Evolutionary conservation across 2,113 vertebrate genomes (phyloP), one percentile per base, ranked within the genome.

Genomic region (Taxidea taxus): DNA sequence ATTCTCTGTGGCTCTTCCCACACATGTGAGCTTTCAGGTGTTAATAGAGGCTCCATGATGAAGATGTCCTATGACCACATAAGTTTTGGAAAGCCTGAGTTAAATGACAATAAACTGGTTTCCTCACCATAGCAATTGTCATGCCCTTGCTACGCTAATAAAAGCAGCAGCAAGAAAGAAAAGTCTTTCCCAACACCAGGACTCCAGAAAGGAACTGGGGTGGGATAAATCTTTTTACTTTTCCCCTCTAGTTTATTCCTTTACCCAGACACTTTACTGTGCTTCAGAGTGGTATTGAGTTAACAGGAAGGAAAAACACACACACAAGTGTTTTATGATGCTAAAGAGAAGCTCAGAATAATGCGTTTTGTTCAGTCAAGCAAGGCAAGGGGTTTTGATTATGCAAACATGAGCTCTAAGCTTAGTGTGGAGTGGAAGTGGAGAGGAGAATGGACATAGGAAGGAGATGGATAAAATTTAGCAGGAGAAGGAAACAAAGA

Each of bases 341-440:
- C 58, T 85, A 82, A 95, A 94, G 49, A 90, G 27, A 91, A 49
- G 62, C 85, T 87, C 81, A 82, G 87, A 96, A 96, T 90, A 47
- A 90, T 93, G 7, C 9, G 84, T 66, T 91, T 82, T 92, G 94
- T 77, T 96, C 83, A 75, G 87, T 60, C 68, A 44, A 95, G 95
- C 64, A 93, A 95, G 58, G 49, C 84, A 80, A 88, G 56, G 7
- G 56, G 29, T 87, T 96, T 86, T 87, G 72, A 95, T 97, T 90
- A 95, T 80, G 56, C 62, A 96, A 74, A 97, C 66, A 42, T 7
- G 27, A 82, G 62, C 54, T 58, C 66, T 58, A n/a, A 97, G 84
- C 74, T 87, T 54, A n/a, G 39, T 37, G 74, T 58, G 31, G 44
- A 78, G 58, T 14, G 39, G 94, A 94, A 80, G 78, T 64, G 15